A percentile compares a stretch with the other conserved stretches of the same genome.
These are phyloP conservation scores for Oncorhynchus mykiss DNA, from an alignment of 2,113 vertebrate species.

Conservation along the genomic window DNA sequence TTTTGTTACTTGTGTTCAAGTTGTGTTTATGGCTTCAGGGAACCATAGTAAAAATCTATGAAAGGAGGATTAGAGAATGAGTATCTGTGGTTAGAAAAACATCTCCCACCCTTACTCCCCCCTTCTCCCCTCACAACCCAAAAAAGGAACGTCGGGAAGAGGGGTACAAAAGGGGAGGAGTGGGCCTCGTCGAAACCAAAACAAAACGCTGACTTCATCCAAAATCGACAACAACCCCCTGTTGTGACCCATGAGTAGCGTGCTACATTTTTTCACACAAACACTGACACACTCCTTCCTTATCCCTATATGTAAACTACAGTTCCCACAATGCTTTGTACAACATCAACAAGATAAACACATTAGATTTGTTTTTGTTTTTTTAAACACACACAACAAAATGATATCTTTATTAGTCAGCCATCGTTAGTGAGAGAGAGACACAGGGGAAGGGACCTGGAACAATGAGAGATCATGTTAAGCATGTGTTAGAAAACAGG, in stretches of 20 bases:
- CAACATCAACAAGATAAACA: too few relatives aligned
- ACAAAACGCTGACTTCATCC: not conserved
- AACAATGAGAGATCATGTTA: slow-evolving; percentile 56
- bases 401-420: slow-evolving; percentile 45
- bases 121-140: slow-evolving; percentile 3
- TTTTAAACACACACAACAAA: slow-evolving; percentile 24
- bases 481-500: slow-evolving; percentile 37
- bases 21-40: slow-evolving; percentile 23
- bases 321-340: too few relatives aligned
- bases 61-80: slow-evolving; percentile 41
- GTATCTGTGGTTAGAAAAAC: slow-evolving; percentile 59
- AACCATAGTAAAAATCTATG: slow-evolving; percentile 16
- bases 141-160: slow-evolving; percentile 36
- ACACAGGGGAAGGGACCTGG: slow-evolving; percentile 47
- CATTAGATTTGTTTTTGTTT: too few relatives aligned
- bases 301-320: too few relatives aligned
- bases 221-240: not conserved
- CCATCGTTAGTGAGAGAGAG: not conserved
- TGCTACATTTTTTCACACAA: too few relatives aligned
- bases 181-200: not conserved
- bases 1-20: slow-evolving; percentile 32
- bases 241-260: too few relatives aligned
- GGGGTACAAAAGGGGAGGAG: slow-evolving; percentile 20
- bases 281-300: too few relatives aligned
- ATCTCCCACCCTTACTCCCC: slow-evolving; percentile 43